Evolutionary conservation across 2,888 invertebrate species (phyloP), one percentile per base, ranked within the genome.

Genomic region (Agonopterix arenella): DNA sequence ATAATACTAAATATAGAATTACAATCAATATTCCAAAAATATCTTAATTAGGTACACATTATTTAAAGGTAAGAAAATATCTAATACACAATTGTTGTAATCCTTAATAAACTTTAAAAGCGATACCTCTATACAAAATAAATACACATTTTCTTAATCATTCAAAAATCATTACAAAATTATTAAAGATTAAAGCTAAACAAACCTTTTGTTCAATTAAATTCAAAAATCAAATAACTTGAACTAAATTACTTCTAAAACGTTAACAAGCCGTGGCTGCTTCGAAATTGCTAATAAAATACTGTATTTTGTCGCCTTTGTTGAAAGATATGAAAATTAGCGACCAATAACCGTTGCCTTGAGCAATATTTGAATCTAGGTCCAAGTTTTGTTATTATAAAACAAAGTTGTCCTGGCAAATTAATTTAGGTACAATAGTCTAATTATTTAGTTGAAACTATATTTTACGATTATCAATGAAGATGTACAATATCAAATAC

Each of bases 171-270:
- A 44, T 53, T 56, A 61, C 10, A 40, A 46, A 57, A 59, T 50
- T 52, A 52, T 54, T 53, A 50, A 59, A 58, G 54, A 52, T 54
- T 53, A 50, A 59, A 58, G 54, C 57, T 38, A 37, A 46, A 52
- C 40, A n/a, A 40, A 40, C n/a, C 10, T 40, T 7, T 40, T 40
- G 40, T 40, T n/a, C 40, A 40, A 40, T 45, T 45, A 18, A 18
- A 16, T 18, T n/a, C n/a, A 13, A 18, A 45, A 45, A 16, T 45
- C 16, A 9, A 28, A 45, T n/a, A 9, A 45, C 8, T 9, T 16
- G 18, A 16, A 45, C 45, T 18, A 45, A 45, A 16, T 45, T 18
- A 18, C n/a, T 45, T 45, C 18, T 44, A 44, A 44, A 18, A 45
- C 16, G n/a, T 45, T 45, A 16, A 18, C 45, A 45, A 40, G 10